Percentiles rank a stretch among this genome's conserved stretches.
phyloP scores from a whole-genome alignment of 2,797 vertebrate genomes.

The Clarias fuscus region DNA sequence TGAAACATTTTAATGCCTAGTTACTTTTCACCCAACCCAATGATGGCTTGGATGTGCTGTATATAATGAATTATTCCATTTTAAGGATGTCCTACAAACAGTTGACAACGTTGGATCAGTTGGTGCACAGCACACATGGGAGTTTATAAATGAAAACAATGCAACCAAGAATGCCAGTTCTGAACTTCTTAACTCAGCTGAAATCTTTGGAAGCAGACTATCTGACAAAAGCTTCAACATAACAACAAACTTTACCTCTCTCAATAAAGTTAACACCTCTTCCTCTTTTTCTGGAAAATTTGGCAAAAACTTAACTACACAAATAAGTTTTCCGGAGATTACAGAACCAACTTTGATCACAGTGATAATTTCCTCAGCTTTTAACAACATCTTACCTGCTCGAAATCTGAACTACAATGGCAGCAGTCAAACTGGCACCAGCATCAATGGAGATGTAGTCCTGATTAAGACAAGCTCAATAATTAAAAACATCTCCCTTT shows the following conservation, averaged over 20 bases:
- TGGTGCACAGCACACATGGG: too few relatives aligned
- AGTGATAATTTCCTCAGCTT: conserved; percentile 74
- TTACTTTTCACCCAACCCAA: too few relatives aligned
- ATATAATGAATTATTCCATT: conserved; percentile 28
- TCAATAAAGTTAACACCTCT: conserved; percentile 60
- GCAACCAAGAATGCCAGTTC: too few relatives aligned
- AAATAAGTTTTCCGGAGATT: conserved; percentile 62
- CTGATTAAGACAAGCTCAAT: conserved; percentile 69
- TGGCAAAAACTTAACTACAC: conserved; percentile 64
- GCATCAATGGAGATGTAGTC: conserved; percentile 73
- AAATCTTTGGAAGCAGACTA: too few relatives aligned
- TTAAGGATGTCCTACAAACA: conserved; percentile 76
- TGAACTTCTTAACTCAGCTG: too few relatives aligned
- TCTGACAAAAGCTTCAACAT: too few relatives aligned
- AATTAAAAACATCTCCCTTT: conserved; percentile 71
- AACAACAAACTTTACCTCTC: conserved; percentile 36
- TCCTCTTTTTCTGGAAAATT: conserved; percentile 30
- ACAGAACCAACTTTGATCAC: conserved; percentile 62
- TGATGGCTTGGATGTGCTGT: background rate
- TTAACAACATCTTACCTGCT: conserved; percentile 72
- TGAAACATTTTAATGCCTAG: too few relatives aligned
- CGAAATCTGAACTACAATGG: background rate
- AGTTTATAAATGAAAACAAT: too few relatives aligned
- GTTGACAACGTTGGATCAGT: conserved; percentile 63
- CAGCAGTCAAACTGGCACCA: background rate